Percentiles rank a stretch among this genome's conserved stretches.
These are phyloP conservation scores for Eupelmus urozonus DNA, from an alignment of 2,888 invertebrate genomes.

Conservation along the genomic window DNA sequence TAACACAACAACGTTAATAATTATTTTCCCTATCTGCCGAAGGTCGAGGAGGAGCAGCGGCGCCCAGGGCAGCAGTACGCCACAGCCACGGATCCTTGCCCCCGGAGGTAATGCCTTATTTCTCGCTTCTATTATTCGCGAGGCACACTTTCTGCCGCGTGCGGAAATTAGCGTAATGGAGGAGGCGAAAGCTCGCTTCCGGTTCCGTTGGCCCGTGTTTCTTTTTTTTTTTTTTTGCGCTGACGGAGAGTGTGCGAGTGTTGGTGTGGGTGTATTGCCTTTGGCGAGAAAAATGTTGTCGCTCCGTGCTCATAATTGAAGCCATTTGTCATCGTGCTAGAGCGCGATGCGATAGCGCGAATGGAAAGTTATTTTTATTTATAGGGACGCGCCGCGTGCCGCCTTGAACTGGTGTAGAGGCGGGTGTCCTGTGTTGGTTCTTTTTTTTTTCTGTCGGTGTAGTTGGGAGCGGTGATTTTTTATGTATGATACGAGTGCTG, in stretches of 20 bases:
- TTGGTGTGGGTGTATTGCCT: too few relatives aligned
- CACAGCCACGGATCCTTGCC: constrained; percentile 85
- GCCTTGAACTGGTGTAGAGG: neutral
- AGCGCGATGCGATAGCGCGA: neutral
- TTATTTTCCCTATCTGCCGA: constrained; percentile 63
- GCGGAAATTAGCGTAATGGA: constrained; percentile 19
- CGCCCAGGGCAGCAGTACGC: constrained; percentile 84
- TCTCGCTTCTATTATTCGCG: neutral
- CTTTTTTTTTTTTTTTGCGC: too few relatives aligned
- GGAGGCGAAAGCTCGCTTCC: neutral
- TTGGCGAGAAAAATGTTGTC: neutral
- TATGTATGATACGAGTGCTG: neutral
- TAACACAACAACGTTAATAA: too few relatives aligned
- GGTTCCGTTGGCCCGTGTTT: neutral
- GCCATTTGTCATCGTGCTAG: constrained; percentile 29
- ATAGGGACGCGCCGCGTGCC: neutral
- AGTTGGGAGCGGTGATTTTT: too few relatives aligned
- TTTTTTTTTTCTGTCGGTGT: too few relatives aligned
- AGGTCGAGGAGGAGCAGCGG: constrained; percentile 89
- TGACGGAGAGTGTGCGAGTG: too few relatives aligned
- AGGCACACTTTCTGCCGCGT: neutral
- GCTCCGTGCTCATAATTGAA: constrained; percentile 11
- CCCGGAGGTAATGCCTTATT: constrained; percentile 83
- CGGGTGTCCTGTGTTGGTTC: neutral
- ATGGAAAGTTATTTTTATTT: constrained; percentile 32